Evolutionary conservation across 1,140 invertebrate genomes (phyloP).

Genomic region (Bombus haemorrhoidalis): DNA sequence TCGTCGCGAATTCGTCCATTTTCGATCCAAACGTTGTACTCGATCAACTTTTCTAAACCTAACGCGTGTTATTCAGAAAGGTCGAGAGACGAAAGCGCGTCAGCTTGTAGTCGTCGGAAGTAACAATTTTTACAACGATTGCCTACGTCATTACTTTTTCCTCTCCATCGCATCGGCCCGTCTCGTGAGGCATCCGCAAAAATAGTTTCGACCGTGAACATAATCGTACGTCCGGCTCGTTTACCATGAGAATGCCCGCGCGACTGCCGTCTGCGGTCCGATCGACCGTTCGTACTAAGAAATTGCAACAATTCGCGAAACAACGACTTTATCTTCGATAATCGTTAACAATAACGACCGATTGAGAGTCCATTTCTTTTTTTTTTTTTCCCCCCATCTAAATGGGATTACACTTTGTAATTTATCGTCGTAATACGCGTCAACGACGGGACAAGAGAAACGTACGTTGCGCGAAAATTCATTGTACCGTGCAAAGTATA

Average conservation of each 20-base stretch:
- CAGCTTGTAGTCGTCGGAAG: constrained; percentile 11
- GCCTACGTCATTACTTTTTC: constrained; percentile 40
- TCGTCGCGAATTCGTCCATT: too few relatives aligned
- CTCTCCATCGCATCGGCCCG: not conserved
- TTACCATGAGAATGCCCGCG: constrained; percentile 29
- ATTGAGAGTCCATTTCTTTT: too few relatives aligned
- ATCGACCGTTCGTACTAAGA: constrained; percentile 2
- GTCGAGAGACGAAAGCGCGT: not conserved
- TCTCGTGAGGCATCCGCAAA: constrained; percentile 51
- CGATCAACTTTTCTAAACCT: too few relatives aligned
- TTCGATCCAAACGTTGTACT: too few relatives aligned
- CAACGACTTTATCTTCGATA: too few relatives aligned
- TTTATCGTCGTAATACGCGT: too few relatives aligned
- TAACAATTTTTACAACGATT: constrained; percentile 42
- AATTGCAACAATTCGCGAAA: not conserved
- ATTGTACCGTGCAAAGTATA: too few relatives aligned
- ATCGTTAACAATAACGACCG: not conserved
- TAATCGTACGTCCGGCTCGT: constrained; percentile 45
- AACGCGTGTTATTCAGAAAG: too few relatives aligned
- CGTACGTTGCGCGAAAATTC: too few relatives aligned
- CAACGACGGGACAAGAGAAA: rapidly evolving
- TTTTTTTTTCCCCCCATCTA: too few relatives aligned
- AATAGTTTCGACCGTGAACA: constrained; percentile 54
- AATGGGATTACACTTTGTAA: too few relatives aligned
- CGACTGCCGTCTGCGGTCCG: not conserved